phyloP scores from a whole-genome alignment of 2,888 invertebrate genomes.

The Euplagia quadripunctaria region DNA sequence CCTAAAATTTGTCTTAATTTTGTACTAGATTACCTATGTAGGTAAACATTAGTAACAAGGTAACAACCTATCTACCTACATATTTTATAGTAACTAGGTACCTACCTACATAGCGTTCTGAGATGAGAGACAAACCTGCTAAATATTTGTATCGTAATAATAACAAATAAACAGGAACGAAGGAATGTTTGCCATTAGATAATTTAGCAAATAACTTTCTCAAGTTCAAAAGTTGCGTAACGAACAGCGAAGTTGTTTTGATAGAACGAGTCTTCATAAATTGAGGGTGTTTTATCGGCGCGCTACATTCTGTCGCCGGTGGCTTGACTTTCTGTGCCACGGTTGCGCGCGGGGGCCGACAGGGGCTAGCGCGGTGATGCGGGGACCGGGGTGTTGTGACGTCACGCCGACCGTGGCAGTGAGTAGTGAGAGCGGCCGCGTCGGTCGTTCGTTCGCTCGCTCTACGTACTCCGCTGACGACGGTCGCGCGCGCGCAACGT shows the following conservation, averaged over 20 bases:
- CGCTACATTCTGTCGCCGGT: slow-evolving; percentile 81
- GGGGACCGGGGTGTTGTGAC: slow-evolving; percentile 74
- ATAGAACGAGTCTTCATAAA: slow-evolving; percentile 80
- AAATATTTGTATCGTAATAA: not conserved
- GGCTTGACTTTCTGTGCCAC: slow-evolving; percentile 84
- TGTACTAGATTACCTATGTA: no score
- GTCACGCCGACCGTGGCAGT: slow-evolving; percentile 87
- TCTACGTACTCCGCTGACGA: slow-evolving; percentile 82
- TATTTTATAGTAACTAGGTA: not conserved
- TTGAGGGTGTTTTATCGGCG: slow-evolving; percentile 83
- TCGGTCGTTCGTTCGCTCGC: slow-evolving; percentile 79
- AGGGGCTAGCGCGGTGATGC: slow-evolving; percentile 47
- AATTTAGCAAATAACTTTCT: slow-evolving; percentile 62
- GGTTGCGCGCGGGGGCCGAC: slow-evolving; percentile 69
- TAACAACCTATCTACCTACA: not conserved
- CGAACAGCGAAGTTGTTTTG: slow-evolving; percentile 76
- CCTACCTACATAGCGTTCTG: not conserved
- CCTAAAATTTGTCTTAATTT: not conserved
- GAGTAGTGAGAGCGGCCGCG: slow-evolving; percentile 83
- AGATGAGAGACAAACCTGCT: not conserved
- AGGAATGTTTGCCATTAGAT: slow-evolving; percentile 52
- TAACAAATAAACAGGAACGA: slow-evolving; percentile 37
- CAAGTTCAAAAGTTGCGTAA: slow-evolving; percentile 79
- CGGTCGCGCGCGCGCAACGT: slow-evolving; percentile 85
- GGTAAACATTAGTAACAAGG: no score